A percentile compares a stretch with the other conserved stretches of the same genome.
These are phyloP conservation scores for Perizoma flavofasciatum DNA, from an alignment of 2,888 invertebrate genomes.

Conservation along the genomic window DNA sequence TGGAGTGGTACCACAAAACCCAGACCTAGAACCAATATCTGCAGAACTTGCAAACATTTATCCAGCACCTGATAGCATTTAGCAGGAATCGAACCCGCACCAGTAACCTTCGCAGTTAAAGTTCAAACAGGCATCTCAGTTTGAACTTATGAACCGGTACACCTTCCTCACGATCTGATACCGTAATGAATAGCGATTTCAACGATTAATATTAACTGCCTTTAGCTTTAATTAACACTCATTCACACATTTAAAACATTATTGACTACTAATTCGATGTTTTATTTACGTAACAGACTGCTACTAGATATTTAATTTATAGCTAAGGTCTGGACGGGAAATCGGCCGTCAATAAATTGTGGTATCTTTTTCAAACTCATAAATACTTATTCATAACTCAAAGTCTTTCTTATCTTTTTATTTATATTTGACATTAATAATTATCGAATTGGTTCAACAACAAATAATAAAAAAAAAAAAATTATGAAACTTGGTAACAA, in stretches of 20 bases:
- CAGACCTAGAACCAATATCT: no score
- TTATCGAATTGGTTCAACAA: constrained; percentile 2
- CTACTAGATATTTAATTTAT: constrained; percentile 17
- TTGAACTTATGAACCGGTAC: no score
- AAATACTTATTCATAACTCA: constrained; percentile 19
- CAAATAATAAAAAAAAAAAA: not conserved
- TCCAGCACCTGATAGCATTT: no score
- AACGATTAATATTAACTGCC: constrained; percentile 44
- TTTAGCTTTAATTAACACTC: constrained; percentile 46
- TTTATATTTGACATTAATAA: constrained; percentile 3
- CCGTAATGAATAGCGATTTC: constrained; percentile 28
- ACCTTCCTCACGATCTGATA: not conserved
- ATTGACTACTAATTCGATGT: constrained; percentile 38
- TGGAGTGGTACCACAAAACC: no score
- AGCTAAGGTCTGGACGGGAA: constrained; percentile 31
- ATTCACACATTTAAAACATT: constrained; percentile 46
- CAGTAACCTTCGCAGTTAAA: no score
- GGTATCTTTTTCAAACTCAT: constrained; percentile 19
- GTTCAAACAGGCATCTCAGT: no score
- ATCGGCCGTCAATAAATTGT: constrained; percentile 18
- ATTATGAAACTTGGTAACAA: no score
- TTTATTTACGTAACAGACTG: constrained; percentile 38
- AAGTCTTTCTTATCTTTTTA: no score
- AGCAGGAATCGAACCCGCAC: no score
- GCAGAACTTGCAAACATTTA: no score